These are phyloP conservation scores for Ophiothrix spiculata DNA, from an alignment of 35 echinoderm and acorn worm genomes.

Conservation along the genomic window DNA sequence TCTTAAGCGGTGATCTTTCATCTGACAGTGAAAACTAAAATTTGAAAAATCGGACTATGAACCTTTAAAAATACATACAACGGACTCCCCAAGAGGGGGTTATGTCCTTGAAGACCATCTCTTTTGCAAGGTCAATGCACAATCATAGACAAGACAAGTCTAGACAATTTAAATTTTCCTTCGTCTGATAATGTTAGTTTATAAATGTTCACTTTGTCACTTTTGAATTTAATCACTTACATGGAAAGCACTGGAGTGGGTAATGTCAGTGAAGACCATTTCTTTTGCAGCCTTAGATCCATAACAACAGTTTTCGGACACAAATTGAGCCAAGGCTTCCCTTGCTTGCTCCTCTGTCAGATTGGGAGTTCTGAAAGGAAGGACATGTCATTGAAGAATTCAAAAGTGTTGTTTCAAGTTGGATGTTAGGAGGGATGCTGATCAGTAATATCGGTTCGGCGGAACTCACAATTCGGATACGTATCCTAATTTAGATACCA, in stretches of 20 bases:
- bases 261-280: constrained; percentile 70
- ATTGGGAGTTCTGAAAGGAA: constrained; percentile 72
- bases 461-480: no score
- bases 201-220: not conserved
- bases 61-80: no score
- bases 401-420: no score
- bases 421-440: no score
- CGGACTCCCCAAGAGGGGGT: no score
- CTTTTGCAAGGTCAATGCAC: not conserved
- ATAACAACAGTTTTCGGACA: constrained; percentile 92
- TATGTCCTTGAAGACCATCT: not conserved
- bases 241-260: constrained; percentile 89
- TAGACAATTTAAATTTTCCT: not conserved
- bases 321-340: constrained; percentile 64
- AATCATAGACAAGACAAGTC: not conserved
- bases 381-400: no score
- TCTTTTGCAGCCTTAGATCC: constrained; percentile 58
- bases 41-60: no score
- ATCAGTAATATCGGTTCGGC: no score
- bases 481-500: no score
- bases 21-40: no score
- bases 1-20: no score
- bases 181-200: not conserved
- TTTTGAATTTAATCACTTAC: constrained; percentile 42
- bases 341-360: constrained; percentile 82